These are phyloP conservation scores for Montipora foliosa DNA, from an alignment of 64 coral and sea anemone species.

Conservation along the genomic window DNA sequence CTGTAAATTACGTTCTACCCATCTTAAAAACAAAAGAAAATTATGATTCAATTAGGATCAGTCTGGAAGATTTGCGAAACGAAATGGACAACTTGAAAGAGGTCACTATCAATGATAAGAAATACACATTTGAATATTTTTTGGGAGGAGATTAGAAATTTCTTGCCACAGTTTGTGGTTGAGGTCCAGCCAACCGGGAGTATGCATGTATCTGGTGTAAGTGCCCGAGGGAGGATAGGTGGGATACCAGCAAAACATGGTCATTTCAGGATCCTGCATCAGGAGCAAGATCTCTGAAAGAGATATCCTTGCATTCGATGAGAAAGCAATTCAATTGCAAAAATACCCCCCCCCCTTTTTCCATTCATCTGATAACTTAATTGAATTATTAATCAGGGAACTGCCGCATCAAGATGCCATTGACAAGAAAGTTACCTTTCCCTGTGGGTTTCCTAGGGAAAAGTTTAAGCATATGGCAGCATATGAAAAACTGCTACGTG, in stretches of 20 bases:
- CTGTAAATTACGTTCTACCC: constrained; percentile 35
- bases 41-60: constrained; percentile 17
- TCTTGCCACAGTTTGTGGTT: not conserved
- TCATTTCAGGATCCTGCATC: not conserved
- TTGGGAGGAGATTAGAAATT: not conserved
- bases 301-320: not conserved
- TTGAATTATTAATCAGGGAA: constrained; percentile 5
- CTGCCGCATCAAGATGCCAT: too few relatives aligned
- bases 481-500: not conserved
- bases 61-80: constrained; percentile 23
- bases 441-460: not conserved
- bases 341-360: too few relatives aligned
- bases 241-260: not conserved
- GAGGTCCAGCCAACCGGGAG: not conserved
- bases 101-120: not conserved
- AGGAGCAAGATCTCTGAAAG: not conserved
- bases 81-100: constrained; percentile 5
- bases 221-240: not conserved
- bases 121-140: constrained; percentile 29
- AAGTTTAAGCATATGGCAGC: not conserved
- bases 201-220: constrained; percentile 32
- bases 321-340: too few relatives aligned
- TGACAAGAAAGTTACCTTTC: not conserved
- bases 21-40: constrained; percentile 31
- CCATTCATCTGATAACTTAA: constrained; percentile 12